Percentiles rank a stretch among this genome's conserved stretches.
These are phyloP conservation scores for Onychostruthus taczanowskii DNA, from an alignment of 2,113 vertebrate species.

Conservation along the genomic window DNA sequence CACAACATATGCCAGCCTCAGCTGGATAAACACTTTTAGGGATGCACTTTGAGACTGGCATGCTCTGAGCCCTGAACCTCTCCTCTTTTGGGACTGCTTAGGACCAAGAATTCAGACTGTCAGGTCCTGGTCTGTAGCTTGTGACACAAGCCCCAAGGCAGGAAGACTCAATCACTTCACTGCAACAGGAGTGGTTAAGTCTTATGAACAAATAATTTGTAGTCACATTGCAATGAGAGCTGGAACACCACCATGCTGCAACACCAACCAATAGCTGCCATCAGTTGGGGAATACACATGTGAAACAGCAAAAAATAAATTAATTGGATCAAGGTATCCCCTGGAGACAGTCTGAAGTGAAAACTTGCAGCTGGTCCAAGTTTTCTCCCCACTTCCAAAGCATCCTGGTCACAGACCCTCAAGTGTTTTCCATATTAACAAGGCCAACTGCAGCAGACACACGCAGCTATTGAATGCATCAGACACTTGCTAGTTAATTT, in stretches of 20 bases:
- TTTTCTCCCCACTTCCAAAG: background rate
- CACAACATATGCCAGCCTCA: background rate
- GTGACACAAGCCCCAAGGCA: background rate
- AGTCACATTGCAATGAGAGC: background rate
- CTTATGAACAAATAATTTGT: background rate
- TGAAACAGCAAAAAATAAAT: background rate
- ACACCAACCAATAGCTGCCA: background rate
- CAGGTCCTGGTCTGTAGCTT: background rate
- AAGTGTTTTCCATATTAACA: background rate
- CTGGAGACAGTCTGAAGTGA: background rate
- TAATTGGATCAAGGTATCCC: background rate
- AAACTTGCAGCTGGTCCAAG: background rate
- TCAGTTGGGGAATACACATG: rapidly evolving
- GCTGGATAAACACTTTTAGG: background rate
- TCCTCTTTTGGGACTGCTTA: background rate
- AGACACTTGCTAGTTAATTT: background rate
- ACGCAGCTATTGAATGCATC: background rate
- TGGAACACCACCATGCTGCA: background rate
- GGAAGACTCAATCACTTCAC: background rate
- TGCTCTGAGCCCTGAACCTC: background rate
- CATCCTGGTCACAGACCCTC: background rate
- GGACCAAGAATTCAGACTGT: background rate
- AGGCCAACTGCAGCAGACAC: background rate
- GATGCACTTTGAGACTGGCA: background rate
- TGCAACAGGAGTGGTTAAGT: background rate